Evolutionary conservation across 2,797 vertebrate species (phyloP), one percentile per base, ranked within the genome.

Genomic region (Gymnothorax reevesii): DNA sequence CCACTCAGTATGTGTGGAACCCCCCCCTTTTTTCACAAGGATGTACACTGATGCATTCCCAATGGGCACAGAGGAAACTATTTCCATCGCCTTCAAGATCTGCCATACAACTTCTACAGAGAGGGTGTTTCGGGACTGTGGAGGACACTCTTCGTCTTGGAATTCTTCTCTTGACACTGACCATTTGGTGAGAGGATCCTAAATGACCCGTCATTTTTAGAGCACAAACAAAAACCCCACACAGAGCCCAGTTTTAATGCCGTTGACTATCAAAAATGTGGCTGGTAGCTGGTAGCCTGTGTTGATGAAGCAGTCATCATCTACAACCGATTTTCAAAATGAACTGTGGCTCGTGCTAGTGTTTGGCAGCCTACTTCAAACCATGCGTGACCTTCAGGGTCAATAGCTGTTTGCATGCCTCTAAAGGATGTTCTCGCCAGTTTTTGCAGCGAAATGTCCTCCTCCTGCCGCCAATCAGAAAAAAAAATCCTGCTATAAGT

Each of bases 261-360:
- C 15, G 12, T 71, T 52, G 84, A 85, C 5, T 0, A 42, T 7
- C 59, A 83, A 66, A 66, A 91, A 1, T n/a, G 27, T 7, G 85
- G 75, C 25, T 89, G 85, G 8, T 27, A 52, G 75, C 25, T 89
- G 85, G 8, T 27, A 52, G 42, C 64, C 80, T 0, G 1, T 86
- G n/a, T 83, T 88, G 8, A 91, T 85, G 33, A 93, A 89, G 85
- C 83, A 92, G 66, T 89, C 27, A 0, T 92, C 86, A 1, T 89
- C 87, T 0, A 0, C 92, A 86, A 1, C 88, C 86, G 0, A 60
- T 92, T 59, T 88, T 91, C 20, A 91, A 79, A 33, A 84, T 10
- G 13, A 57, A 83, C 0, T 0, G 0, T 0, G 87, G 84, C 22
- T 0, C 13, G 20, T 60, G n/a, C n/a, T n/a, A 82, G 2, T 83